These are phyloP conservation scores for Amblyopsis rosae DNA, from an alignment of 2,113 vertebrate species.

Conservation along the genomic window DNA sequence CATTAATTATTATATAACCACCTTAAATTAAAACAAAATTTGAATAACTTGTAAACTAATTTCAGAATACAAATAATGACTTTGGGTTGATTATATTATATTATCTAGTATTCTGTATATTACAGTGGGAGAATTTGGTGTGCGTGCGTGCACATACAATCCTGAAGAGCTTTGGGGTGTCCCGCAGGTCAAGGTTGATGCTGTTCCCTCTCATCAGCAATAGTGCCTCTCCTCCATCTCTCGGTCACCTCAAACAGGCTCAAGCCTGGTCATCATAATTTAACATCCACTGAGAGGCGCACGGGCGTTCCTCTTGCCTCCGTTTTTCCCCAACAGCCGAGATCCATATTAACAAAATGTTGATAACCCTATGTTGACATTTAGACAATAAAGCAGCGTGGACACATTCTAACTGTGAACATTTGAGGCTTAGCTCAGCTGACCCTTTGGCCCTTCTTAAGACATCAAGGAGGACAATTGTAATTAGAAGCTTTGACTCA, in stretches of 20 bases:
- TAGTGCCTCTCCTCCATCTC: conserved; percentile 43
- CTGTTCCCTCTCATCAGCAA: conserved; percentile 46
- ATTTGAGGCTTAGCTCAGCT: not conserved
- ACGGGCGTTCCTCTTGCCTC: conserved; percentile 20
- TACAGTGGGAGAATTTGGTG: conserved; percentile 21
- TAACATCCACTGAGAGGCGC: conserved; percentile 40
- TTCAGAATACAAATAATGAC: not conserved
- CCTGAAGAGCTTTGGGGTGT: conserved; percentile 37
- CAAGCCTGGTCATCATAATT: conserved; percentile 50
- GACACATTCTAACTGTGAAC: conserved; percentile 12
- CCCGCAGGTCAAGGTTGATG: conserved; percentile 38
- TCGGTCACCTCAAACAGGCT: conserved; percentile 51
- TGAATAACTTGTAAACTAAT: conserved; percentile 2
- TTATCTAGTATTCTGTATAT: conserved; percentile 12
- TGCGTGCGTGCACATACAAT: conserved; percentile 22
- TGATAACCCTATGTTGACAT: conserved; percentile 39
- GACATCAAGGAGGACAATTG: not conserved
- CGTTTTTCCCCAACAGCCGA: conserved; percentile 34
- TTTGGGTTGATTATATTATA: not conserved
- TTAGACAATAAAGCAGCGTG: conserved; percentile 27
- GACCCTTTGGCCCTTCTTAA: conserved; percentile 11
- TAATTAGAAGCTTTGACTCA: not conserved
- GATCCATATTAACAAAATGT: conserved; percentile 52
- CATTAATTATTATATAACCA: too few relatives aligned
- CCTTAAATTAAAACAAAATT: not conserved